Evolutionary conservation across 2,113 vertebrate genomes (phyloP).

Genomic region (Microcebus lehilahytsara): DNA sequence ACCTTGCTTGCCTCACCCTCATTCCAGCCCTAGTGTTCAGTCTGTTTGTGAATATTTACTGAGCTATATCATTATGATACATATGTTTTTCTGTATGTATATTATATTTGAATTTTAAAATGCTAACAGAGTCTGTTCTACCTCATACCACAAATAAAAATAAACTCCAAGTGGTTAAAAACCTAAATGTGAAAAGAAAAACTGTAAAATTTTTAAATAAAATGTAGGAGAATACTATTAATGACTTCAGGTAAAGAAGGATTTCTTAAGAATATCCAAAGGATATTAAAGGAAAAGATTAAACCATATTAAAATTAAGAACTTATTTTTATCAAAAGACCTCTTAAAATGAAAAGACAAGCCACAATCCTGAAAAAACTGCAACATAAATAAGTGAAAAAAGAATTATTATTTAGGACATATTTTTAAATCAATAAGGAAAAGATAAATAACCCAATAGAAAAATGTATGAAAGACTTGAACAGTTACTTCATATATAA

Average conservation of each 20-base stretch:
- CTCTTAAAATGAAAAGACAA: neutral
- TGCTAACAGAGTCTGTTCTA: neutral
- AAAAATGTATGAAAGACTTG: neutral
- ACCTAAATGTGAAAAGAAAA: constrained; percentile 31
- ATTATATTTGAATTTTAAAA: constrained; percentile 33
- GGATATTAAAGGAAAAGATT: neutral
- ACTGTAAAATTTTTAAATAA: neutral
- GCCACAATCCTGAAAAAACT: neutral
- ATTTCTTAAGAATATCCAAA: constrained; percentile 33
- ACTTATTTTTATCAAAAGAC: constrained; percentile 34
- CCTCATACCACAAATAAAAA: constrained; percentile 39
- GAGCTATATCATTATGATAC: neutral
- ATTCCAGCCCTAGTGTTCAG: neutral
- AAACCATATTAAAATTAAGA: constrained; percentile 35
- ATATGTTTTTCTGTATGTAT: neutral
- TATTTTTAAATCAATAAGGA: neutral
- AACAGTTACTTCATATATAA: constrained; percentile 14
- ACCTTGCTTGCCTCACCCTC: neutral
- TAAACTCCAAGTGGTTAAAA: constrained; percentile 12
- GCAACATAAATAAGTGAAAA: constrained; percentile 5
- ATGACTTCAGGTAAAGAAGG: neutral
- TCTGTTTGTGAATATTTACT: neutral
- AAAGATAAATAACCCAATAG: constrained; percentile 1
- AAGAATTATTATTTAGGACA: neutral
- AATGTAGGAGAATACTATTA: constrained; percentile 13